Percentiles rank a stretch among this genome's conserved stretches.
Conservation (phyloP, 2,113 vertebrate genomes). For the Python bivittatus region DNA sequence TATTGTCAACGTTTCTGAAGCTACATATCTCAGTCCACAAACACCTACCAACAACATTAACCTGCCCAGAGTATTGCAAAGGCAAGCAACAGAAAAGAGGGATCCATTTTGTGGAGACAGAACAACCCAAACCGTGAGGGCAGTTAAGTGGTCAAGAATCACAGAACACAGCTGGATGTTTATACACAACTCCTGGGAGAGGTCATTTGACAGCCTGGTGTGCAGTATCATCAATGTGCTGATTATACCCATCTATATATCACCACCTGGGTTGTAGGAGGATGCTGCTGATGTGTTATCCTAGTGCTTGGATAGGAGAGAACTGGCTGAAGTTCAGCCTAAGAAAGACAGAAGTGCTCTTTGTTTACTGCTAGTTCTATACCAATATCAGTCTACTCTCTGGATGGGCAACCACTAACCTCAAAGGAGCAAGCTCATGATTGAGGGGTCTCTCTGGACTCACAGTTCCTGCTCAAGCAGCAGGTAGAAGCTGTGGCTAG, state of each 20-base stretch:
- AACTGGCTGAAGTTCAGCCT: background rate
- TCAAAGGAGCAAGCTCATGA: background rate
- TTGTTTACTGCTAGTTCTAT: background rate
- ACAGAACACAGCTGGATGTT: background rate
- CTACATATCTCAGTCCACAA: background rate
- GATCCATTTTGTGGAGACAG: background rate
- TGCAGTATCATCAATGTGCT: background rate
- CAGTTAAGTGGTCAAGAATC: background rate
- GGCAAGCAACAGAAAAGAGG: background rate
- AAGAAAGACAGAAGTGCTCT: background rate
- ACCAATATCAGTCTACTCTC: background rate
- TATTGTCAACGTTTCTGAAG: background rate
- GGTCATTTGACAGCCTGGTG: background rate
- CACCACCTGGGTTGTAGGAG: background rate
- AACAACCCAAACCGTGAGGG: background rate
- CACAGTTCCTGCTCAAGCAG: background rate
- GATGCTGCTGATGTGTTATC: background rate
- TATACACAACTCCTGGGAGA: background rate
- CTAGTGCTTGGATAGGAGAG: background rate
- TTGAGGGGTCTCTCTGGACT: background rate
- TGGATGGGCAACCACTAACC: background rate
- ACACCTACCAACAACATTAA: background rate
- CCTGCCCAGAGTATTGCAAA: too few species aligned
- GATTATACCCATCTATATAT: background rate
- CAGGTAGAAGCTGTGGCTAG: background rate